A percentile compares a stretch with the other conserved stretches of the same genome.
phyloP scores from a whole-genome alignment of 2,797 vertebrate genomes.

The Halcyon leucocephala region DNA sequence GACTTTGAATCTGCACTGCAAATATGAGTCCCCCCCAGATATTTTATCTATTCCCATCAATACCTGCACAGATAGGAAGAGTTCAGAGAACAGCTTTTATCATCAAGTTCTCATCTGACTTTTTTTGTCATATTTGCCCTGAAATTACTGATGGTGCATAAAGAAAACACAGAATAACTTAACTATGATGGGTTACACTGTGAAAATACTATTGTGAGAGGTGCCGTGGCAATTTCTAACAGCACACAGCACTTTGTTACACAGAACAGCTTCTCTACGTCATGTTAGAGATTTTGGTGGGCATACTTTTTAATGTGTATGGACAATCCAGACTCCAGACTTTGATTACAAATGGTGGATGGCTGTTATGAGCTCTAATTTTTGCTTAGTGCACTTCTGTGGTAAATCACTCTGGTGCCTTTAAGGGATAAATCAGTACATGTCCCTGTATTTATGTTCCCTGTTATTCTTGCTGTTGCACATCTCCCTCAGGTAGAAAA shows the following conservation, averaged over 20 bases:
- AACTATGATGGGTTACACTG: neutral
- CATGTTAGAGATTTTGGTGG: neutral
- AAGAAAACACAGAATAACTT: neutral
- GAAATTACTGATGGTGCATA: neutral
- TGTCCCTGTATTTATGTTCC: neutral
- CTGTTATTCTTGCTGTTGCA: neutral
- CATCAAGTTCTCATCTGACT: neutral
- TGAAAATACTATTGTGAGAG: neutral
- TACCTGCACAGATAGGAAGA: neutral
- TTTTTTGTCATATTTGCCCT: neutral
- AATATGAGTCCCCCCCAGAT: neutral
- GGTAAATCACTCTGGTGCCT: neutral
- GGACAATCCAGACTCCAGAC: neutral
- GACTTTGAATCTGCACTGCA: neutral
- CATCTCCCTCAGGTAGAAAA: neutral
- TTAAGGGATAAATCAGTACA: neutral
- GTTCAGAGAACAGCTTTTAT: neutral
- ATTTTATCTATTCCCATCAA: neutral
- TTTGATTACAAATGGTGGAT: neutral
- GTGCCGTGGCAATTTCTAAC: neutral
- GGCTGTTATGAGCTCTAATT: neutral
- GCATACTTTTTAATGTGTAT: neutral
- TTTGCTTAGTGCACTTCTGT: neutral
- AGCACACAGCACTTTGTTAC: neutral
- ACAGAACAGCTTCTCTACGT: neutral